Evolutionary conservation across 1,140 invertebrate genomes (phyloP).

Genomic region (Charaxes varanes): DNA sequence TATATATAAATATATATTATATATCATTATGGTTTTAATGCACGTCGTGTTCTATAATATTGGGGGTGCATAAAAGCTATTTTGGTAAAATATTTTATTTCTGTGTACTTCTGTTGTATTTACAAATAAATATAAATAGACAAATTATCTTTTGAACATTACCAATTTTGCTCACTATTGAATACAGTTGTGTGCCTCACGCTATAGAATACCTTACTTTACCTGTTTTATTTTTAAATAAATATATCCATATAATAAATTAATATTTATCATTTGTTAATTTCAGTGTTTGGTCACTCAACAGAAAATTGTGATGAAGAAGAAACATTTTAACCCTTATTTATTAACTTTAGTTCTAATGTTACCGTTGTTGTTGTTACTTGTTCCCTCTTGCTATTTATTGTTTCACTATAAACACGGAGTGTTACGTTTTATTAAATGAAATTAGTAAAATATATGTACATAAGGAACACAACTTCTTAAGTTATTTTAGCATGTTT

Average conservation of each 20-base stretch:
- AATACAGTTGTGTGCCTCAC: too few species aligned
- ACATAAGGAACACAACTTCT: conserved; percentile 52
- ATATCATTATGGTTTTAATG: too few species aligned
- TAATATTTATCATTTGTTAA: conserved; percentile 26
- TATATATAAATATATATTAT: too few species aligned
- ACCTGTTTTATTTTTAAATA: too few species aligned
- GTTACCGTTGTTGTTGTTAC: conserved; percentile 68
- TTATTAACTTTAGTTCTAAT: conserved; percentile 53
- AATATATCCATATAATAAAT: conserved; percentile 3
- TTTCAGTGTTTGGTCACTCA: conserved; percentile 86
- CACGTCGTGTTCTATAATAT: too few species aligned
- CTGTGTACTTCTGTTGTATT: too few species aligned
- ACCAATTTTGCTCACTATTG: too few species aligned
- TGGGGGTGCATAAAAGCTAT: too few species aligned
- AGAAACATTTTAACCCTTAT: conserved; percentile 81
- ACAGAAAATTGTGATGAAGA: conserved; percentile 87
- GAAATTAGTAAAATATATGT: conserved; percentile 53
- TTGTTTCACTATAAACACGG: conserved; percentile 51
- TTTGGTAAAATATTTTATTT: too few species aligned
- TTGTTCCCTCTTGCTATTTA: conserved; percentile 63
- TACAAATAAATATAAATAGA: too few species aligned
- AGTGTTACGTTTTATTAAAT: conserved; percentile 42
- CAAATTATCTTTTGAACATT: too few species aligned
- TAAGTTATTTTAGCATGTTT: conserved; percentile 51
- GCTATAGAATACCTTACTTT: too few species aligned